Evolutionary conservation across 2,113 vertebrate genomes (phyloP), one percentile per base, ranked within the genome.

Genomic region (Hypocryptadius cinnamomeus): DNA sequence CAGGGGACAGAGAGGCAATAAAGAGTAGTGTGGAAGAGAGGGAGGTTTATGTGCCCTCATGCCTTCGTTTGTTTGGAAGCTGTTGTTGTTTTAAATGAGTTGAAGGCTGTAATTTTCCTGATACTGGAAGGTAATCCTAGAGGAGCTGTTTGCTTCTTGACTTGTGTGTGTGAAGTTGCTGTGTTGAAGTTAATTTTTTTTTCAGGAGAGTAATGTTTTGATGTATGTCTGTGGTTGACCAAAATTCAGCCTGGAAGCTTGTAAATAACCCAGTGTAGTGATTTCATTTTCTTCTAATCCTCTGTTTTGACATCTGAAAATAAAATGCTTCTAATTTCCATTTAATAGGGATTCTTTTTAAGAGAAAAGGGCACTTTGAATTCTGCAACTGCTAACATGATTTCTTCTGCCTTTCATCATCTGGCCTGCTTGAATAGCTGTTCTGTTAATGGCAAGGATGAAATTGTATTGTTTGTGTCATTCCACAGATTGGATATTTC

Each of bases 271-370:
- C 40, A 19, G 44, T 71, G 56, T 20, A 78, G 61, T 53, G 81
- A 92, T 74, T 85, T 85, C 39, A 31, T 95, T 95, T 85, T 69
- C 56, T 30, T 90, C 54, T 94, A 88, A 83, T 96, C 85, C 80
- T 90, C 39, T 70, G 80, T 96, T 92, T 96, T 96, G 91, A 95
- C 89, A 90, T 93, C 74, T 82, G 65, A 94, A 91, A 96, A 81
- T 81, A 51, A 91, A 94, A 73, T 8, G 16, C 61, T 89, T 39
- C 79, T 94, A 69, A 81, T 95, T 85, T 33, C 47, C 90, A 50
- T 95, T 95, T 86, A 87, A 91, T 90, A 87, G 92, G 65, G 63
- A 50, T 35, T 88, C 85, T 89, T 88, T 90, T 60, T 25, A 81
- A 90, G 42, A 89, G 84, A 84, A 88, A 91, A 93, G 65, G 42